Conservation (phyloP, 1,140 invertebrate genomes). For the Euura saliciscinereae region DNA sequence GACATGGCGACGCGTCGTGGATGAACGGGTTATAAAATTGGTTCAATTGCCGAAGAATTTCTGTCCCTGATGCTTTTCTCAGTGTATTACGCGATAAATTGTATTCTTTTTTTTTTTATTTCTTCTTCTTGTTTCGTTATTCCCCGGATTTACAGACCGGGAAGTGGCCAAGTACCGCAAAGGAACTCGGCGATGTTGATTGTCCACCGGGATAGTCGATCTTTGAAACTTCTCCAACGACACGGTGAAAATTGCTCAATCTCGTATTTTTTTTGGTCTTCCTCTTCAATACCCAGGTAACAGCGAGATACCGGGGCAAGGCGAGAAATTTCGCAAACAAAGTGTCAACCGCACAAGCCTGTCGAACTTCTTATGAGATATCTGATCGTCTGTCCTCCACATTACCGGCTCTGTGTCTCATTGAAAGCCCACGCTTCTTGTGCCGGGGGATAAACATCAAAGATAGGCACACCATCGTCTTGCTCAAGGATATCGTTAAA, state of each 20-base stretch:
- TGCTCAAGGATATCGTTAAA: conserved; percentile 10
- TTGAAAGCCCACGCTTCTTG: conserved; percentile 37
- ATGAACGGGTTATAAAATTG: not conserved
- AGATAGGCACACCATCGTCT: not conserved
- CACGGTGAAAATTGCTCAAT: no score
- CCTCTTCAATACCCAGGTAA: no score
- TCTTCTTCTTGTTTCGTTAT: no score
- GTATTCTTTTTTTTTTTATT: no score
- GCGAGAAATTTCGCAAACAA: conserved; percentile 29
- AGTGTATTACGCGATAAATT: no score
- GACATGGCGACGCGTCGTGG: not conserved
- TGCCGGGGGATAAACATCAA: conserved; percentile 34
- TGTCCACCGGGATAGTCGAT: no score
- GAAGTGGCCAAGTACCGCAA: no score
- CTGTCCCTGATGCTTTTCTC: no score
- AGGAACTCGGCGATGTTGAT: no score
- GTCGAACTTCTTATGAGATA: conserved; percentile 32
- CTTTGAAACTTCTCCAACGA: no score
- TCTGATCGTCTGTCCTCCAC: conserved; percentile 39
- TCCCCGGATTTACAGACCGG: no score
- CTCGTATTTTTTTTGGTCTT: no score
- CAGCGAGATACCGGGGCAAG: not conserved
- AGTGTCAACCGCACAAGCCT: conserved; percentile 27
- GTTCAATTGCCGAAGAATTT: not conserved
- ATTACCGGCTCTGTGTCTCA: conserved; percentile 37